Conservation (phyloP, 2,888 invertebrate genomes). For the Mycogona germanica region DNA sequence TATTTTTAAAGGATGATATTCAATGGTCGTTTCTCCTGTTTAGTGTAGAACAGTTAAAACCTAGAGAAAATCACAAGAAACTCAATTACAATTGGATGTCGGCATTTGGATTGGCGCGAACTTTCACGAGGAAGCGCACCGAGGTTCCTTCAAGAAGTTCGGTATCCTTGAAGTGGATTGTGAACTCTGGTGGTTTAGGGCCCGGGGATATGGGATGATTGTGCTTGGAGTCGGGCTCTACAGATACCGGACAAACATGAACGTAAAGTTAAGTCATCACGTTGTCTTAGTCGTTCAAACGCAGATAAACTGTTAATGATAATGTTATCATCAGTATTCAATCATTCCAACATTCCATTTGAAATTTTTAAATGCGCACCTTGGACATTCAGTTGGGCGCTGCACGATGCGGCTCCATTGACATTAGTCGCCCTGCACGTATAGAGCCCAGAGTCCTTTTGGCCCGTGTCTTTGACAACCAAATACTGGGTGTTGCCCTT, state of each 20-base stretch:
- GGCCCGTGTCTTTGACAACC: constrained; percentile 51
- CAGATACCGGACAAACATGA: too few species aligned
- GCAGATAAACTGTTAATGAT: neutral
- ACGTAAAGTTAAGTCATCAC: too few species aligned
- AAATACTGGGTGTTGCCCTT: constrained; percentile 47
- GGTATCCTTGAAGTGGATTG: constrained; percentile 73
- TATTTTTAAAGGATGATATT: too few species aligned
- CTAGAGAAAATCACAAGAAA: neutral
- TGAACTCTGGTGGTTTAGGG: constrained; percentile 58
- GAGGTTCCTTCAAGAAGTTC: constrained; percentile 76
- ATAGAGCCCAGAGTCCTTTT: constrained; percentile 77
- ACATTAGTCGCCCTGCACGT: constrained; percentile 74
- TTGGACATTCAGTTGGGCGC: constrained; percentile 74
- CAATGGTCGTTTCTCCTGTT: neutral
- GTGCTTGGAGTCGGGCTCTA: constrained; percentile 50
- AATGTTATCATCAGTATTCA: neutral
- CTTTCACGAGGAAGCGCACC: constrained; percentile 75
- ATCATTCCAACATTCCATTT: constrained; percentile 1
- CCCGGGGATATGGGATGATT: constrained; percentile 14
- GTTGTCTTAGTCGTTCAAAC: too few species aligned
- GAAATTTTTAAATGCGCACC: too few species aligned
- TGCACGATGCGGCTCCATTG: constrained; percentile 61
- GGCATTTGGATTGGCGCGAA: constrained; percentile 78
- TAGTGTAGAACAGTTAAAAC: neutral
- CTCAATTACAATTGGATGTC: constrained; percentile 67